Conservation (phyloP, 2,113 vertebrate genomes). For the Myotis lucifugus region DNA sequence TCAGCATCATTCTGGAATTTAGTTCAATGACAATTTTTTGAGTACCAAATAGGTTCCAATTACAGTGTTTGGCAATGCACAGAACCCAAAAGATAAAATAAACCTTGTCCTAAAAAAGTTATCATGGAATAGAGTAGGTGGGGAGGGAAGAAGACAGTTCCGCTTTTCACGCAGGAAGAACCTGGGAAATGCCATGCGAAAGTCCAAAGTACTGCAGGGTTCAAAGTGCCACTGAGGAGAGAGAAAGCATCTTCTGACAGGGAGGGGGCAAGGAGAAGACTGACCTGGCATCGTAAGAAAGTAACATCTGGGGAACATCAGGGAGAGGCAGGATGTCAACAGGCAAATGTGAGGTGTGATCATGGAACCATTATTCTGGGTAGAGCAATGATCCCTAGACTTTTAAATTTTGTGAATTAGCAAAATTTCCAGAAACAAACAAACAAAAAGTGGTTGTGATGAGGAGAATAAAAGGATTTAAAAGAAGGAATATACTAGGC, state of each 20-base stretch:
- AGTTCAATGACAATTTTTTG: neutral
- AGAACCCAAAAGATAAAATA: constrained; percentile 23
- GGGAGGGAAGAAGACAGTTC: neutral
- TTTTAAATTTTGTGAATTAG: neutral
- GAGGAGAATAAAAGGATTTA: neutral
- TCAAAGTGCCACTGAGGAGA: neutral
- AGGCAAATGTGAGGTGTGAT: neutral
- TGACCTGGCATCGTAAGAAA: neutral
- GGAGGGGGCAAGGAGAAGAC: neutral
- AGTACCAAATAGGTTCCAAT: neutral
- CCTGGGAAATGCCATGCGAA: neutral
- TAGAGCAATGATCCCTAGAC: neutral
- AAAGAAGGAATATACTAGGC: neutral
- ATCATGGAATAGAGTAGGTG: neutral
- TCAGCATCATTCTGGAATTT: neutral
- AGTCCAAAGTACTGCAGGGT: neutral
- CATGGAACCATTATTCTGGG: neutral
- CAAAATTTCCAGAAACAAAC: neutral
- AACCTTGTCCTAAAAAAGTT: neutral
- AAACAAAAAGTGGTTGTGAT: neutral
- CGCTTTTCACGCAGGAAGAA: neutral
- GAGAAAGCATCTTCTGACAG: neutral
- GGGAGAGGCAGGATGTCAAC: neutral
- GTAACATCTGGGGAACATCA: neutral
- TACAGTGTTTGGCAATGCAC: neutral